Conservation (phyloP, 2,113 vertebrate genomes). For the Etia nguti region DNA sequence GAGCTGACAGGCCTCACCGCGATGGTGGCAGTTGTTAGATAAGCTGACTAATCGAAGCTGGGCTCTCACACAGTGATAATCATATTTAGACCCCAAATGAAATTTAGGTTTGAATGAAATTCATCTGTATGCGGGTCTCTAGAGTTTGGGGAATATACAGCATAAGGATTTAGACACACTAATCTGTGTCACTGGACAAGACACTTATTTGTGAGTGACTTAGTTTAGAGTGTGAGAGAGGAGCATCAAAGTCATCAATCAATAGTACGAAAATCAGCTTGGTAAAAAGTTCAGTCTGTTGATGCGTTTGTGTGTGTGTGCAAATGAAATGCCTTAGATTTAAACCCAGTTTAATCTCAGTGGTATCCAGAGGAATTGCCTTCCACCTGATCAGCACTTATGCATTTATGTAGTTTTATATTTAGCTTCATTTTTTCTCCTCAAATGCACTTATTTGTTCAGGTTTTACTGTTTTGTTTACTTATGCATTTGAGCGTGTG, state of each 20-base stretch:
- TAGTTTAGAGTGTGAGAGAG: background rate
- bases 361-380: background rate
- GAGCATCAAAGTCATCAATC: background rate
- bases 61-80: background rate
- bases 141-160: background rate
- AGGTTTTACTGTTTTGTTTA: background rate
- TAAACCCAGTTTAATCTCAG: background rate
- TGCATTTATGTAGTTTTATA: background rate
- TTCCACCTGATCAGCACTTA: background rate
- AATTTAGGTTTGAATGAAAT: background rate
- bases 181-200: background rate
- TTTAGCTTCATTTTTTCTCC: background rate
- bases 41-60: constrained; percentile 19
- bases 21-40: constrained; percentile 29
- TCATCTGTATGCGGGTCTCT: background rate
- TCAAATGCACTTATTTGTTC: background rate
- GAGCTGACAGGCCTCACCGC: constrained; percentile 39
- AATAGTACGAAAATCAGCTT: background rate
- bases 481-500: background rate
- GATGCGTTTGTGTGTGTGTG: background rate
- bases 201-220: background rate
- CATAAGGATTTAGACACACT: background rate
- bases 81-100: background rate
- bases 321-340: background rate
- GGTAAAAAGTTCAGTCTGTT: background rate